Base-by-base conservation (phyloP, 2,113 vertebrate genomes). In the Carlito syrichta region DNA sequence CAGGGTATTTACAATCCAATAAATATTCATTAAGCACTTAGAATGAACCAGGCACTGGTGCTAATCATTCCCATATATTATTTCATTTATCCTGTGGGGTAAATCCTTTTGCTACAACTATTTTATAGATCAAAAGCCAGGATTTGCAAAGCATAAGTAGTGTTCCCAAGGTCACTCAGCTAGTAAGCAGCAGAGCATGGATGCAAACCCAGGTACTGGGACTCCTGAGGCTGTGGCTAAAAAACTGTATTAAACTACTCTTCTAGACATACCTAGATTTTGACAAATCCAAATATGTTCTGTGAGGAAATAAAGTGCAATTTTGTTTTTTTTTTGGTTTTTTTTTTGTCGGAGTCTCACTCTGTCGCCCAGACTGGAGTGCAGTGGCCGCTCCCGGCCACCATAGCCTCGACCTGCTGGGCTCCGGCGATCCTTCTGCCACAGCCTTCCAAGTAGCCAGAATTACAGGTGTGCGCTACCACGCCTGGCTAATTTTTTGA, bases 61-160 rank as follows among this genome's bases (percentile, higher is more conserved):
- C 45, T 90, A 79, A 56, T 38, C 43, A 48, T 63, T 86, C 23
- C 40, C 54, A 66, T 6, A 50, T 11, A 40, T 27, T 32, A 73
- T 73, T 56, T 73, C n/a, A 83, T 54, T 90, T 56, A 82, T 38
- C 14, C 14, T 27, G 27, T n/a, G 66, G 94, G 2, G 17, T 54
- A 76, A 83, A 52, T n/a, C 16, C 58, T 89, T 90, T 86, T 78
- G 32, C 62, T 66, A 92, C 22, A 77, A 60, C 45, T 19, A 50
- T 35, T 92, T 89, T 92, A 90, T 23, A 62, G n/a, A 60, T 52
- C 25, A 81, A 93, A 96, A 91, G 23, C 35, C 89, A 96, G 27
- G 13, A 76, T 68, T 32, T 3, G 10, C 52, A 68, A 58, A 43
- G 73, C 8, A 0, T 56, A 60, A 48, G 27, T 45, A 50, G 66